Conservation (phyloP, 1,140 invertebrate species). For the Eurosta solidaginis region DNA sequence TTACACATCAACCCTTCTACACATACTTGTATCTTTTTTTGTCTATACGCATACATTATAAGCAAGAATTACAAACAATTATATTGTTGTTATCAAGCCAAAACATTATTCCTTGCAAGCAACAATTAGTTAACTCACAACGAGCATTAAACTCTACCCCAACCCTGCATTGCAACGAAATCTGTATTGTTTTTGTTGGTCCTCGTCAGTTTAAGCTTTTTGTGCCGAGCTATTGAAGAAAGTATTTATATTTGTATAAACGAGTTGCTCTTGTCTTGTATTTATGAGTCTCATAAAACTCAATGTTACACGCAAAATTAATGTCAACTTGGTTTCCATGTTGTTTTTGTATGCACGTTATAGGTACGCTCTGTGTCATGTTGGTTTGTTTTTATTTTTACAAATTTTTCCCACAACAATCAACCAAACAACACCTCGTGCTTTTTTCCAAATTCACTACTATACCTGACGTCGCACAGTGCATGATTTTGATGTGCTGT, state of each 20-base stretch:
- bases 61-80: background rate
- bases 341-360: background rate
- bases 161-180: slow-evolving; percentile 35
- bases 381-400: slow-evolving; percentile 2
- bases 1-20: slow-evolving; percentile 27
- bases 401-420: background rate
- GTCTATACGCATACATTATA: too few species aligned
- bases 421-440: background rate
- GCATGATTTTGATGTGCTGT: too few species aligned
- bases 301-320: slow-evolving; percentile 58
- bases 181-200: background rate
- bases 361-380: background rate
- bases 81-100: slow-evolving; percentile 14
- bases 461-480: background rate
- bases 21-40: background rate
- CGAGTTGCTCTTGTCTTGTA: slow-evolving; percentile 40
- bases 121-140: slow-evolving; percentile 48
- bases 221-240: background rate
- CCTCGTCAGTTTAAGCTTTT: background rate
- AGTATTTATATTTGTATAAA: background rate
- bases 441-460: background rate
- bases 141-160: background rate
- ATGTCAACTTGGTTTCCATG: slow-evolving; percentile 46
- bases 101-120: slow-evolving; percentile 46
- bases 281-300: slow-evolving; percentile 59